Base-by-base conservation (phyloP, 1,140 invertebrate species). In the Brachystomella parvula region DNA sequence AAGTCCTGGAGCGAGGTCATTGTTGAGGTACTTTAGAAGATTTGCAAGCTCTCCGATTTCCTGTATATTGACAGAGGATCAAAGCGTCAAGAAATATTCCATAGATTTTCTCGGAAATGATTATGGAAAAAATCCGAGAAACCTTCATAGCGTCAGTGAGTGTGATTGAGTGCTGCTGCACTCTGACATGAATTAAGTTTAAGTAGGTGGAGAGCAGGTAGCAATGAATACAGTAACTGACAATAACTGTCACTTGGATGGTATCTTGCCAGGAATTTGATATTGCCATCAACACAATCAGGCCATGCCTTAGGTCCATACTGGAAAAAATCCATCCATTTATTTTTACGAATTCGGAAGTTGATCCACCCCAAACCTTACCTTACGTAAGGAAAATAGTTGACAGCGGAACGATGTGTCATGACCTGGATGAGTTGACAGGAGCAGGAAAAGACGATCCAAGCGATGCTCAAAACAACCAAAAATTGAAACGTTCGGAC, bases 151-250 rank as follows among this genome's bases (percentile, higher is more conserved):
- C 89, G 69, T 88, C 86, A 17, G 87, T 76, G 0, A 85, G 81
- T 32, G 85, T 80, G 26, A 88, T 82, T 39, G 84, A 83, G 73
- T 86, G 82, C 75, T 89, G 85, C 12, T 88, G 76, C 47, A 90
- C 74, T 70, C 88, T 86, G 47, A 84, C 83, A 68, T 83, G 82
- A 15, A 90, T 75, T 72, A 87, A 87, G 67, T 84, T 81, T 12
- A 89, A 78, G 76, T 89, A 86, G 1, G 85, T 84, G 60, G 85
- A 83, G 47, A 90, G 75, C 61, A 89, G 77, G 76, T 89, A 86
- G n/a, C 86, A 86, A 78, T 89, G 87, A 15, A 90, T 80, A 70
- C 87, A 89, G 71, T 89, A 90, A 77, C 86, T 89, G 1, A 86
- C 86, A 63, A 89, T 84, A 62, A 89, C 83, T 15, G 87, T 87